Conservation (phyloP, 2,113 vertebrate species). For the Theristicus caerulescens region DNA sequence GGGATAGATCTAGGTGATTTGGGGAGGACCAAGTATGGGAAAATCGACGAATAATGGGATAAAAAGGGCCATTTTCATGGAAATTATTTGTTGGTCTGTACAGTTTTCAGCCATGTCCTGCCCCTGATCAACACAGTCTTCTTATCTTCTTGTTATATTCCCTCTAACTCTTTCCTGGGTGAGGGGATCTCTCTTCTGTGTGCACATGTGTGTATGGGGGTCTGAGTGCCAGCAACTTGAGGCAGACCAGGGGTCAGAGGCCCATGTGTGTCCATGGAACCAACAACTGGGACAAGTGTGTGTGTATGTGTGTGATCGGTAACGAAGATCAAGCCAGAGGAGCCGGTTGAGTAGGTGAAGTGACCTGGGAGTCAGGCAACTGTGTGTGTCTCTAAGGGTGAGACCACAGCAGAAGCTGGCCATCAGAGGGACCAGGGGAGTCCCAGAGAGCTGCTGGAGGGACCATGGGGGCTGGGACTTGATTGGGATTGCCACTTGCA, state of each 20-base stretch:
- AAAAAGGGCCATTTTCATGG: neutral
- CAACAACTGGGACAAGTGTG: fast-evolving
- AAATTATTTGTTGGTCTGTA: neutral
- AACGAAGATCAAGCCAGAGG: neutral
- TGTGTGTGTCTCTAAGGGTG: neutral
- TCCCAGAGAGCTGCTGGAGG: neutral
- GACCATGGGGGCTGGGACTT: neutral
- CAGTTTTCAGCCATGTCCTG: neutral
- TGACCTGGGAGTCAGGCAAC: neutral
- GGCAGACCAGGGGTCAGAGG: neutral
- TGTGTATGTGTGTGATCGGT: fast-evolving
- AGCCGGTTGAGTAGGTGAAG: fast-evolving
- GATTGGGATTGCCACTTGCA: neutral
- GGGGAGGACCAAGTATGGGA: neutral
- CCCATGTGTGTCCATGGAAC: neutral
- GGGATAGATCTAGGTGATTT: neutral
- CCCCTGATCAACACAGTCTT: neutral
- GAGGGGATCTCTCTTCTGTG: neutral
- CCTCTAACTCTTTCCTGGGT: neutral
- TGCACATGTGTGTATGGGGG: neutral
- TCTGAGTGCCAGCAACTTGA: neutral
- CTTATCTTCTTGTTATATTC: neutral
- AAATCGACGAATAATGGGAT: neutral
- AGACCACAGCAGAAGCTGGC: neutral
- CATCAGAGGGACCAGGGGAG: neutral